These are phyloP conservation scores for Diadema setosum DNA, from an alignment of 35 echinoderm and acorn worm genomes.

Conservation along the genomic window DNA sequence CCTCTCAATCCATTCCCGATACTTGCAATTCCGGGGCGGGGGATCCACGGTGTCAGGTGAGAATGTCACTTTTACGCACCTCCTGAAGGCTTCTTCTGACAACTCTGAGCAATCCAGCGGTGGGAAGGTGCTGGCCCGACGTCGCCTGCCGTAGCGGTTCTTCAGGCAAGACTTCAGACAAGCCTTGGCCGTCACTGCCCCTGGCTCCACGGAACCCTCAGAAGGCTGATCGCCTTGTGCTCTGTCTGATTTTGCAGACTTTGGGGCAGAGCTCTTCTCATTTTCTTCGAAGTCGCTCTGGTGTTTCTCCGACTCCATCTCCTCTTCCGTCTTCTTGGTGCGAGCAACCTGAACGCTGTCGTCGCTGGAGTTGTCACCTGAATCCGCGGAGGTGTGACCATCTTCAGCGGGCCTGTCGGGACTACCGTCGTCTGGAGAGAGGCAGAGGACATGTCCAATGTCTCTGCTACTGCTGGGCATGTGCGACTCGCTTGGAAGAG, in stretches of 20 bases:
- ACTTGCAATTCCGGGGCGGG: conserved; percentile 40
- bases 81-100: not conserved
- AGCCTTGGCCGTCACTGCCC: not conserved
- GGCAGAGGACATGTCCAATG: no score
- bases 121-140: not conserved
- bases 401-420: no score
- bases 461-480: conserved; percentile 2
- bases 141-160: not conserved
- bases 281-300: conserved; percentile 1
- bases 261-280: not conserved
- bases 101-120: not conserved
- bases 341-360: not conserved
- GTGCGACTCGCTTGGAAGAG: not conserved
- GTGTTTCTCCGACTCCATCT: not conserved
- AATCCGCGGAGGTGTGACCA: not conserved
- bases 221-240: no score
- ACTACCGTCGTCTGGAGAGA: no score
- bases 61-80: conserved; percentile 56
- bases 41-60: conserved; percentile 70
- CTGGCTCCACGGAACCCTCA: no score
- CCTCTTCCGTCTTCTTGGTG: not conserved
- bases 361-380: not conserved
- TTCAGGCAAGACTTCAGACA: conserved; percentile 4
- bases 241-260: not conserved
- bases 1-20: conserved; percentile 60